A percentile compares a stretch with the other conserved stretches of the same genome.
These are phyloP conservation scores for Listronotus bonariensis DNA, from an alignment of 1,140 invertebrate genomes.

Conservation along the genomic window DNA sequence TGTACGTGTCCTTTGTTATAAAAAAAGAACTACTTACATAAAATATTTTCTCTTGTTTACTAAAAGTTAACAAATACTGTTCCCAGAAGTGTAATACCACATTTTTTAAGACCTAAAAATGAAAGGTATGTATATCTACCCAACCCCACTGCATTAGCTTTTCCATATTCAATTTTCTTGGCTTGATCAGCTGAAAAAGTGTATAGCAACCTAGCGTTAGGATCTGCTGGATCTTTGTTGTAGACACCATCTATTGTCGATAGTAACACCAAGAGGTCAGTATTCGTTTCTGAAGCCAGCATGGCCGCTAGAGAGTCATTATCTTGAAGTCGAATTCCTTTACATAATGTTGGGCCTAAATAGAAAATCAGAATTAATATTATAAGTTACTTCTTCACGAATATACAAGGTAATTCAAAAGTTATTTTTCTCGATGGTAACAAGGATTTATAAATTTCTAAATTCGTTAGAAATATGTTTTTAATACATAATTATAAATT, in stretches of 20 bases:
- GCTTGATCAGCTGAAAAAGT: conserved; percentile 3
- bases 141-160: conserved; percentile 1
- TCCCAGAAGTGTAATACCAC: too few species aligned
- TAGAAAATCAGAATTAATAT: too few species aligned
- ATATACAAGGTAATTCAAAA: too few species aligned
- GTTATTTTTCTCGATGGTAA: too few species aligned
- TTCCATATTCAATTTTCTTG: conserved; percentile 8
- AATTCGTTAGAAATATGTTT: too few species aligned
- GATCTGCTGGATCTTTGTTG: conserved; percentile 13
- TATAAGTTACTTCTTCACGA: too few species aligned
- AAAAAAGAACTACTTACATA: too few species aligned
- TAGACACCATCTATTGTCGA: conserved; percentile 23
- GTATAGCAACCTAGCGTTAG: conserved; percentile 7
- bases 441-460: too few species aligned
- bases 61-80: too few species aligned
- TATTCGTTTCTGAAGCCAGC: conserved; percentile 13
- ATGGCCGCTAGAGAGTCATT: conserved; percentile 25
- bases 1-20: too few species aligned
- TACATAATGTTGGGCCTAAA: conserved; percentile 30
- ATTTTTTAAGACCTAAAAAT: not conserved
- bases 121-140: not conserved
- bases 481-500: too few species aligned
- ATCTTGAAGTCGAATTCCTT: conserved; percentile 21
- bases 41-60: too few species aligned
- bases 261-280: conserved; percentile 10